These are phyloP conservation scores for Ernsta delagoae DNA, from an alignment of 2,888 invertebrate genomes.

Conservation along the genomic window DNA sequence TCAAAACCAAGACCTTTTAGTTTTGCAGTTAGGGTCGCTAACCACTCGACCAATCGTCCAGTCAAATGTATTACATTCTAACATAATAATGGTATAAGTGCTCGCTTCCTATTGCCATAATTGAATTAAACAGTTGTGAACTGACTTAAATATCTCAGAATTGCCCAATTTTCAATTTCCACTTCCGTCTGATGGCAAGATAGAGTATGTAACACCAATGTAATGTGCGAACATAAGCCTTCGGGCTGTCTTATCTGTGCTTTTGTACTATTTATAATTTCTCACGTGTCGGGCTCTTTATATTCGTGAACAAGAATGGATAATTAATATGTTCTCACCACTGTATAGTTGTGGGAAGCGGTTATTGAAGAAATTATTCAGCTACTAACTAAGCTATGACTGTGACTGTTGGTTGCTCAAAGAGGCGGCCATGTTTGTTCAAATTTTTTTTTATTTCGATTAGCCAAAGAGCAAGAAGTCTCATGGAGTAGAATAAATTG, in stretches of 20 bases:
- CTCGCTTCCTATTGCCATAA: neutral
- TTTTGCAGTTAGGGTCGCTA: too few species aligned
- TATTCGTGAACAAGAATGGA: conserved; percentile 44
- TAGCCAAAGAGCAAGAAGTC: too few species aligned
- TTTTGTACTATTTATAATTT: conserved; percentile 37
- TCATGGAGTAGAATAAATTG: too few species aligned
- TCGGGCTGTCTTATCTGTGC: conserved; percentile 12
- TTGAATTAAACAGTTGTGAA: neutral
- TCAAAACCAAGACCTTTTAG: too few species aligned
- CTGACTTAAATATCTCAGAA: neutral
- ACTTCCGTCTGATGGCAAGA: conserved; percentile 6
- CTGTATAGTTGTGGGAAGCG: conserved; percentile 46
- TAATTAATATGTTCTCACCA: conserved; percentile 47
- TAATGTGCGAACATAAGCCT: conserved; percentile 26
- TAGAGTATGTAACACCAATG: neutral
- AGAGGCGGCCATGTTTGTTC: neutral
- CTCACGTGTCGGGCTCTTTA: conserved; percentile 46
- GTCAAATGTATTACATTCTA: too few species aligned
- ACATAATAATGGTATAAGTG: too few species aligned
- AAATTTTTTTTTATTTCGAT: neutral
- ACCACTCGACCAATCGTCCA: too few species aligned
- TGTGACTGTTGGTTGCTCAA: neutral
- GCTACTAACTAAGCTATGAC: neutral
- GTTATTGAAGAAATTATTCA: conserved; percentile 41
- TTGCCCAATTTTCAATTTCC: conserved; percentile 12